Base-by-base conservation (phyloP, 23 tunicate genomes). In the Diplosoma virens region DNA sequence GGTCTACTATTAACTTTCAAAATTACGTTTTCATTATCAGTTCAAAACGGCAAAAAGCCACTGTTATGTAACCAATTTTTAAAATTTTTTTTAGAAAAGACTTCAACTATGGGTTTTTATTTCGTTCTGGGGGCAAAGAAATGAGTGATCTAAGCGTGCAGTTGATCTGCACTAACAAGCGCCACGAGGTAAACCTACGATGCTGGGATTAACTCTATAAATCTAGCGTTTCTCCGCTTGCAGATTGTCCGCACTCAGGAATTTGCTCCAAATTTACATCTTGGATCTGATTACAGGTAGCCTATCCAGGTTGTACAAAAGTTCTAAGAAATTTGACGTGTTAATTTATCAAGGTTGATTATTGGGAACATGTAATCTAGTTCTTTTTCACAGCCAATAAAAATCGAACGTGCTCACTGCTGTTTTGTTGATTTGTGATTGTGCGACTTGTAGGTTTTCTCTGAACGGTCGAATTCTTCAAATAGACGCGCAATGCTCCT, bases 391-490 rank as follows among this genome's bases (percentile, higher is more conserved):
- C n/a, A n/a, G n/a, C n/a, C n/a, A n/a, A n/a, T n/a, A n/a, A n/a
- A n/a, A n/a, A n/a, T n/a, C n/a, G n/a, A n/a, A n/a, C n/a, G n/a
- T n/a, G n/a, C n/a, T n/a, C n/a, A n/a, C n/a, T n/a, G n/a, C n/a
- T n/a, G n/a, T n/a, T n/a, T n/a, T n/a, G n/a, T n/a, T n/a, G n/a
- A n/a, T n/a, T n/a, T n/a, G n/a, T n/a, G n/a, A n/a, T n/a, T n/a
- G n/a, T n/a, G n/a, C n/a, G n/a, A n/a, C n/a, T n/a, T 34, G 50
- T 37, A 67, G 74, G 52, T 35, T 36, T 18, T 9, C 50, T 17
- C 36, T 67, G 52, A 67, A 67, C 17, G 74, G 74, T 37, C 74
- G 74, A 25, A 67, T 67, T 36, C 74, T 67, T 37, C 74, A 67
- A 37, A 67, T 67, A 16, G 52, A 67, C 28, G 23, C 52, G 14